Evolutionary conservation across 2,113 vertebrate species (phyloP).

Genomic region (Hippocampus comes): DNA sequence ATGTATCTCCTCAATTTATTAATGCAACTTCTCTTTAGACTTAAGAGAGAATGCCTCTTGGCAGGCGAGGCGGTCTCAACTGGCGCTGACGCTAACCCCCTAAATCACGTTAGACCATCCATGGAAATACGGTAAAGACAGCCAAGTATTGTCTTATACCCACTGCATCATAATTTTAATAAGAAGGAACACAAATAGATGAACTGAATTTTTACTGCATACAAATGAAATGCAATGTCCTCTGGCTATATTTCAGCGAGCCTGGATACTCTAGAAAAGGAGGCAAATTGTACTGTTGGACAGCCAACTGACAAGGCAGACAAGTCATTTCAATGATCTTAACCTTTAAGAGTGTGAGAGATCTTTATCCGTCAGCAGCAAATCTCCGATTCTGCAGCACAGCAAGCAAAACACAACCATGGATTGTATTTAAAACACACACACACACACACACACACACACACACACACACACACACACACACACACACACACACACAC

Average conservation of each 20-base stretch:
- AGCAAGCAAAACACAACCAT: slow-evolving; percentile 45
- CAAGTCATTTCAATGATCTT: slow-evolving; percentile 29
- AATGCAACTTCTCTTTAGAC: slow-evolving; percentile 23
- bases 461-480: slow-evolving; percentile 19
- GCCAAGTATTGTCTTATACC: slow-evolving; percentile 8
- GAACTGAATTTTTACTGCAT: slow-evolving; percentile 41
- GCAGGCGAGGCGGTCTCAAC: slow-evolving; percentile 28
- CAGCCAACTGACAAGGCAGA: slow-evolving; percentile 6
- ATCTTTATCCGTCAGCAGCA: slow-evolving; percentile 44
- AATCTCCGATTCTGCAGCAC: slow-evolving; percentile 58
- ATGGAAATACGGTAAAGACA: slow-evolving; percentile 11
- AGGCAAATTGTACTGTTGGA: slow-evolving; percentile 12
- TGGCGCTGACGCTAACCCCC: slow-evolving; percentile 10
- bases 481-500: slow-evolving; percentile 16
- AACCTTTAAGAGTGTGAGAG: slow-evolving; percentile 26
- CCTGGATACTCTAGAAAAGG: slow-evolving; percentile 28
- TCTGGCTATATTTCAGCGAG: slow-evolving; percentile 43
- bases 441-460: not conserved
- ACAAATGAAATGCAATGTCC: slow-evolving; percentile 56
- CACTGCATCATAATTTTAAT: slow-evolving; percentile 9
- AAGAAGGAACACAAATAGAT: slow-evolving; percentile 17
- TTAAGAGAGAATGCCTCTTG: slow-evolving; percentile 20
- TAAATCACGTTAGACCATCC: slow-evolving; percentile 28
- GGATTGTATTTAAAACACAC: slow-evolving; percentile 29
- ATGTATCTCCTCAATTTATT: slow-evolving; percentile 17